Base-by-base conservation (phyloP, 2,888 invertebrate genomes). In the Polydrusus cervinus region DNA sequence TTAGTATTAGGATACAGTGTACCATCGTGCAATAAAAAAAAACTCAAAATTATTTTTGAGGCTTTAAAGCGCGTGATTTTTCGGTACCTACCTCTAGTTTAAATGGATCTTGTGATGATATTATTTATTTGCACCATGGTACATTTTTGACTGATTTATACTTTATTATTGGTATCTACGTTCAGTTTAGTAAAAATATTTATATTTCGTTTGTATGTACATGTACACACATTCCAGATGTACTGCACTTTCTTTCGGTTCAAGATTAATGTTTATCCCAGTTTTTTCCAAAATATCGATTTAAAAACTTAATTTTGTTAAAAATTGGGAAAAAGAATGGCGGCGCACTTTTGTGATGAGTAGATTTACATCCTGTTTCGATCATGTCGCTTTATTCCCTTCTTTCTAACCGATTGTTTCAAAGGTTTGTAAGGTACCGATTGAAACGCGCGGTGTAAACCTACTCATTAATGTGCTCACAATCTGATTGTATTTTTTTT, bases 111-210 rank as follows among this genome's bases (percentile, higher is more conserved):
- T 40, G 55, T 53, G 51, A 43, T 67, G 67, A 67, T 55, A 53
- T 38, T 47, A 25, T 25, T 45, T 43, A 13, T 68, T 60, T 68
- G 68, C 71, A 71, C 65, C 65, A 60, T 64, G 60, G 64, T 71
- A 65, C 65, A 65, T 57, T 53, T 20, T 69, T 57, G 71, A 71
- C 71, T 71, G 71, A 71, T 71, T 71, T 68, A 64, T 71, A 43
- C 64, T 61, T 69, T 55, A 18, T 7, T 11, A 14, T 25, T 66
- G 7, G n/a, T 49, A 25, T n/a, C 47, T 38, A 47, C 14, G 16
- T 53, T 70, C n/a, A 43, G 43, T 43, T 43, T 43, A 43, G 34
- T 34, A 34, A 34, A 34, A 34, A 34, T 34, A 34, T 34, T 34
- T 43, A 43, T 43, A 43, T n/a, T 62, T 30, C 30, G 62, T 51